A percentile compares a stretch with the other conserved stretches of the same genome.
These are phyloP conservation scores for Camponotus fellah DNA, from an alignment of 2,888 invertebrate genomes.

Conservation along the genomic window DNA sequence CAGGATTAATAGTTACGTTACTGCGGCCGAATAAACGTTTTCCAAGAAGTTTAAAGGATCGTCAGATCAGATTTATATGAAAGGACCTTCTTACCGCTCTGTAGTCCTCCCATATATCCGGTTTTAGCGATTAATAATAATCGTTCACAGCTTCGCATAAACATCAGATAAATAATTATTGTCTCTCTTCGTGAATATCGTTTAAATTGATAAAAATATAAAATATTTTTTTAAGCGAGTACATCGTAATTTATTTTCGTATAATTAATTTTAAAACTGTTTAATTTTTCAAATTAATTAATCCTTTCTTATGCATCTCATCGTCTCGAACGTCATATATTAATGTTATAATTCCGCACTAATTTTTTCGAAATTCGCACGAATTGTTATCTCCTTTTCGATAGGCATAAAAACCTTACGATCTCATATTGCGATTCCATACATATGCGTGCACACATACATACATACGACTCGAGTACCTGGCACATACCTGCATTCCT, in stretches of 20 bases:
- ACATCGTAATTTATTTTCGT: background rate
- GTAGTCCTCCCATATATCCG: background rate
- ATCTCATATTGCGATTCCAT: constrained; percentile 6
- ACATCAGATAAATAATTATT: constrained; percentile 25
- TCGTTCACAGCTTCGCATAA: background rate
- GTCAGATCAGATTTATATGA: constrained; percentile 54
- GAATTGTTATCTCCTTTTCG: constrained; percentile 8
- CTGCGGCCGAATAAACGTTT: constrained; percentile 39
- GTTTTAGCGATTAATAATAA: constrained; percentile 41
- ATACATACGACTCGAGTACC: constrained; percentile 41
- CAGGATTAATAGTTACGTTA: constrained; percentile 36
- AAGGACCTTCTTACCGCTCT: constrained; percentile 30
- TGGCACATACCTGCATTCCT: constrained; percentile 76
- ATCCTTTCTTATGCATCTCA: background rate
- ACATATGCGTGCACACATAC: background rate
- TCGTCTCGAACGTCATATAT: background rate
- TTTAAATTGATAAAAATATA: background rate
- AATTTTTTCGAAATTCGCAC: background rate
- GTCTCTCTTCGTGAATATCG: background rate
- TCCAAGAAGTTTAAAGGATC: constrained; percentile 41
- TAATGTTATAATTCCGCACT: background rate
- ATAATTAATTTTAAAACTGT: background rate
- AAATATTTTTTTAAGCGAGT: background rate
- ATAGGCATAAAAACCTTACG: constrained; percentile 4
- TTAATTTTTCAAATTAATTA: background rate